A percentile compares a stretch with the other conserved stretches of the same genome.
Evolutionary conservation across 2,113 vertebrate species (phyloP).

Genomic region (Limanda limanda): DNA sequence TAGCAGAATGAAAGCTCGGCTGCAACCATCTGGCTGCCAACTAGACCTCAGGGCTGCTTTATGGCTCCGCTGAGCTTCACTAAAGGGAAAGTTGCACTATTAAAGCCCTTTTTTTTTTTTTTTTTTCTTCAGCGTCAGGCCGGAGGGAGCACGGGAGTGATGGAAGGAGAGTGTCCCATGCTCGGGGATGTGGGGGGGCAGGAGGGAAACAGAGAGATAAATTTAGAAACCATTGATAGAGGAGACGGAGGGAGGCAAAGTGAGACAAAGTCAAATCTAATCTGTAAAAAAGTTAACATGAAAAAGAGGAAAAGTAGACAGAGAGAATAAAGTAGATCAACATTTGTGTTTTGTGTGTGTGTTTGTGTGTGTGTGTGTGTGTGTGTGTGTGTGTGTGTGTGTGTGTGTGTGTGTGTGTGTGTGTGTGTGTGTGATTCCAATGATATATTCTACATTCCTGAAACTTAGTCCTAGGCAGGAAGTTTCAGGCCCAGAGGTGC

Average conservation of each 20-base stretch:
- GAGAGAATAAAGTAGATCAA: conserved; percentile 12
- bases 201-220: conserved; percentile 37
- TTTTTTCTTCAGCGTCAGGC: conserved; percentile 38
- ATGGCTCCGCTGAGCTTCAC: conserved; percentile 71
- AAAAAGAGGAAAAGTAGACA: conserved; percentile 12
- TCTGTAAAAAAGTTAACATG: conserved; percentile 48
- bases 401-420: background rate
- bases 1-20: conserved; percentile 76
- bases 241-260: conserved; percentile 50
- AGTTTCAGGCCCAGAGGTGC: conserved; percentile 26
- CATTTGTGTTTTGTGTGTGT: background rate
- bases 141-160: conserved; percentile 52
- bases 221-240: conserved; percentile 58
- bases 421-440: conserved; percentile 11
- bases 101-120: conserved; percentile 44
- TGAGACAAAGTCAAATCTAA: conserved; percentile 60
- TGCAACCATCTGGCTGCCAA: conserved; percentile 78
- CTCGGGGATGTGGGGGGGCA: conserved; percentile 8
- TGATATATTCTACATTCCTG: conserved; percentile 11
- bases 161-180: conserved; percentile 60
- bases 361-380: background rate
- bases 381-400: background rate
- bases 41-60: conserved; percentile 75
- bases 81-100: conserved; percentile 66
- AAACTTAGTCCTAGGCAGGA: conserved; percentile 36